phyloP scores from a whole-genome alignment of 2,113 vertebrate genomes.

The Damaliscus lunatus region DNA sequence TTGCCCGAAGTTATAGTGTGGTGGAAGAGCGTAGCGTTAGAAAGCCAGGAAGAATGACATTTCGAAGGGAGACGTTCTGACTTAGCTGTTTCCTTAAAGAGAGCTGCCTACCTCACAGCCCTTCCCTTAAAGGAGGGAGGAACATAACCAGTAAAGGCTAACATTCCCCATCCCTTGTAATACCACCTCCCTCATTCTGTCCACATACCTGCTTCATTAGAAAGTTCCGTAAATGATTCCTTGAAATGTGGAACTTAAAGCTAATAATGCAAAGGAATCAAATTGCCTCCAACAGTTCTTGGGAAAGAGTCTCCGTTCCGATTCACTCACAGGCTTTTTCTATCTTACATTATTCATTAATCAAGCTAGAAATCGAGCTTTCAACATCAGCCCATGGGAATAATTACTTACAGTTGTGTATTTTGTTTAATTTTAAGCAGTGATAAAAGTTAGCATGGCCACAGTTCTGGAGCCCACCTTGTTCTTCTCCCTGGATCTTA shows the following conservation, averaged over 20 bases:
- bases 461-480: conserved; percentile 62
- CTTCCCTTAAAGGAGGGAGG: background rate
- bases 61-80: conserved; percentile 66
- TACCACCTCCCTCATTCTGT: conserved; percentile 54
- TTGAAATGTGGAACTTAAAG: conserved; percentile 76
- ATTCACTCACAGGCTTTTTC: conserved; percentile 77
- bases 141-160: conserved; percentile 23
- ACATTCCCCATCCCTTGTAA: conserved; percentile 51
- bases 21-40: conserved; percentile 16
- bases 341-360: conserved; percentile 86
- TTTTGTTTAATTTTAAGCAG: conserved; percentile 81
- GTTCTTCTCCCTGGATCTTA: conserved; percentile 48
- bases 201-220: conserved; percentile 70
- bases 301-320: conserved; percentile 75
- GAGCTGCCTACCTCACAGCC: conserved; percentile 51
- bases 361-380: conserved; percentile 83
- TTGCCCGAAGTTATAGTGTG: conserved; percentile 48
- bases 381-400: conserved; percentile 79
- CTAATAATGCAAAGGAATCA: conserved; percentile 77
- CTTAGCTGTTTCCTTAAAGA: conserved; percentile 51
- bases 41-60: conserved; percentile 61
- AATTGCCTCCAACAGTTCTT: conserved; percentile 76
- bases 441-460: conserved; percentile 76
- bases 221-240: conserved; percentile 68
- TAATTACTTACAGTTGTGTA: conserved; percentile 84